Percentiles rank a stretch among this genome's conserved stretches.
These are phyloP conservation scores for Cordylochernes scorpioides DNA, from an alignment of 2,888 invertebrate species.

Conservation along the genomic window DNA sequence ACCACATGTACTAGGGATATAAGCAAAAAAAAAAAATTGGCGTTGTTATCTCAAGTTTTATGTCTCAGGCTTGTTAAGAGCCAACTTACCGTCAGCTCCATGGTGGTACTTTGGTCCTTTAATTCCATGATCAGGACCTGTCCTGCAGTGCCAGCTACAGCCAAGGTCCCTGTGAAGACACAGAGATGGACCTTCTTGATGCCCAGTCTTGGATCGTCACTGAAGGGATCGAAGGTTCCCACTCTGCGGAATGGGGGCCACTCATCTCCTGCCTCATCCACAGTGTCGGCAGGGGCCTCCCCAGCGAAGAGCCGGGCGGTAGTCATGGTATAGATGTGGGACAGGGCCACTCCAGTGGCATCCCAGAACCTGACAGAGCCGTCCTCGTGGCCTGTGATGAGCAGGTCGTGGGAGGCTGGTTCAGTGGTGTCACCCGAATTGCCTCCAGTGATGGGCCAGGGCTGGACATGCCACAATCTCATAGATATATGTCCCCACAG, in stretches of 20 bases:
- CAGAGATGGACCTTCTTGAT: constrained; percentile 62
- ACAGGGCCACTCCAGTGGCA: constrained; percentile 51
- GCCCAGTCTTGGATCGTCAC: constrained; percentile 72
- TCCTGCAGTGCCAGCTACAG: constrained; percentile 82
- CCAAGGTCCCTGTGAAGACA: constrained; percentile 54
- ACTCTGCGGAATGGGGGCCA: constrained; percentile 87
- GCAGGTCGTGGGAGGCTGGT: constrained; percentile 27
- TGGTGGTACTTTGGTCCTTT: constrained; percentile 22
- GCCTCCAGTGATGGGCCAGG: constrained; percentile 69
- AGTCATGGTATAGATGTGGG: constrained; percentile 31
- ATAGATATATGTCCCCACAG: too few species aligned
- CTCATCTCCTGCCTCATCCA: constrained; percentile 26
- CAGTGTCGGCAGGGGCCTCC: constrained; percentile 7
- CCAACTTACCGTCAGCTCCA: constrained; percentile 34
- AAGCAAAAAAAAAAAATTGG: too few species aligned
- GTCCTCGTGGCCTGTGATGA: constrained; percentile 79
- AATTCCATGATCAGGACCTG: constrained; percentile 14
- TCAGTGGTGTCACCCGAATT: constrained; percentile 13
- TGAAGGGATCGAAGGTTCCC: constrained; percentile 86
- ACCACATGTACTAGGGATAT: too few species aligned
- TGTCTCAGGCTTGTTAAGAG: too few species aligned
- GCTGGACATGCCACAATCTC: constrained; percentile 20
- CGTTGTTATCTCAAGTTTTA: too few species aligned
- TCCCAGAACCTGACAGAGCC: constrained; percentile 90
- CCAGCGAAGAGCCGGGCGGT: constrained; percentile 21